phyloP scores from a whole-genome alignment of 1,140 invertebrate genomes.

The Drosophila carrolli region DNA sequence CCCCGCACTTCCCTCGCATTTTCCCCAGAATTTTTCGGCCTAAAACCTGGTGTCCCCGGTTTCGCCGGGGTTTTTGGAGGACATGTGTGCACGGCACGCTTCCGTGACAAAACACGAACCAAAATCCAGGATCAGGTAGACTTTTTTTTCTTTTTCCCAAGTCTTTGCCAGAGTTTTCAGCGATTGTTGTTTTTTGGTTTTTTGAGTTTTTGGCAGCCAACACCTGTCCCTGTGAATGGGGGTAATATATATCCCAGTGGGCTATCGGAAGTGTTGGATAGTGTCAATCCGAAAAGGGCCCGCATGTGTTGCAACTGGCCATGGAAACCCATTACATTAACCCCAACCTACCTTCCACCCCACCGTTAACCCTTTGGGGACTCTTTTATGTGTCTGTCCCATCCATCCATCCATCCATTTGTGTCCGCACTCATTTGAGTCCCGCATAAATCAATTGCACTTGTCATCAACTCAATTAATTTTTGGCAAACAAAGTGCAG shows the following conservation, averaged over 20 bases:
- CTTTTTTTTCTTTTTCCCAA: not conserved
- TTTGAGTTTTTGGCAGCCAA: conserved; percentile 2
- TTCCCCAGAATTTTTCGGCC: conserved; percentile 12
- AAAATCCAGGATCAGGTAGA: conserved; percentile 33
- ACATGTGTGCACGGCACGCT: conserved; percentile 79
- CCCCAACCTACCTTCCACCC: not conserved
- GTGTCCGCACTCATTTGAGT: conserved; percentile 83
- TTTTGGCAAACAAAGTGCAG: conserved; percentile 85
- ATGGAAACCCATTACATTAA: conserved; percentile 8
- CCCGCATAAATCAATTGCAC: conserved; percentile 85
- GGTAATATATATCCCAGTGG: conserved; percentile 6
- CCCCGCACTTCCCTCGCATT: not conserved
- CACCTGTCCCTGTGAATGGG: conserved; percentile 12
- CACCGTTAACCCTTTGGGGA: not conserved
- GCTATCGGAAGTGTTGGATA: conserved; percentile 37
- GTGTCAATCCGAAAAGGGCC: conserved; percentile 25
- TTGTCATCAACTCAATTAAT: conserved; percentile 85
- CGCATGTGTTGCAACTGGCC: conserved; percentile 20
- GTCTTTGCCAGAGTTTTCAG: conserved; percentile 25
- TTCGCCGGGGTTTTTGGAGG: conserved; percentile 21
- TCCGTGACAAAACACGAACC: conserved; percentile 73
- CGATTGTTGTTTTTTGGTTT: conserved; percentile 1
- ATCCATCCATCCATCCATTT: conserved; percentile 43
- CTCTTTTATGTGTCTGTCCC: conserved; percentile 35
- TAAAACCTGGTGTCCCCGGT: conserved; percentile 39